Conservation (phyloP, 2,888 invertebrate genomes). For the Tenthredo livida region DNA sequence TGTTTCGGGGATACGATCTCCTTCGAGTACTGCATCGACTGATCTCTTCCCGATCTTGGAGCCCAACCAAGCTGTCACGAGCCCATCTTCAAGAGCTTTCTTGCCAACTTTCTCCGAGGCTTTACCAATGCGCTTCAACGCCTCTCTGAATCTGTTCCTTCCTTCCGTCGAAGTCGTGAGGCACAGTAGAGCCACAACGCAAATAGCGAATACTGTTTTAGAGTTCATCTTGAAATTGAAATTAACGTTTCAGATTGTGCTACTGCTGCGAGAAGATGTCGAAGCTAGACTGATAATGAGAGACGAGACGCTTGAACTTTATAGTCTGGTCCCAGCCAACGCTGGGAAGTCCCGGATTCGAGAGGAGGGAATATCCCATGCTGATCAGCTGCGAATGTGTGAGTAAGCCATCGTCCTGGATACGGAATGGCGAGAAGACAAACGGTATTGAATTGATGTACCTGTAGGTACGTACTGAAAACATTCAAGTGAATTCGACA, state of each 20-base stretch:
- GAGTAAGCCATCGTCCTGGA: neutral
- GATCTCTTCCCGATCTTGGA: conserved; percentile 39
- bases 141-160: conserved; percentile 24
- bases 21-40: neutral
- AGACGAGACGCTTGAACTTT: neutral
- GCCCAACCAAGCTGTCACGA: conserved; percentile 42
- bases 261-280: neutral
- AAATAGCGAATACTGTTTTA: conserved; percentile 28
- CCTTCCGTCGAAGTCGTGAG: conserved; percentile 24
- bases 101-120: conserved; percentile 47
- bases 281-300: conserved; percentile 24
- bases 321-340: conserved; percentile 13
- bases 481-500: neutral
- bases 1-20: neutral
- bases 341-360: conserved; percentile 28
- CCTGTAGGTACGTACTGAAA: too few relatives aligned
- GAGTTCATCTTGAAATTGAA: conserved; percentile 27
- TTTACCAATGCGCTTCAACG: conserved; percentile 34
- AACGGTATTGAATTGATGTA: neutral
- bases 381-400: neutral
- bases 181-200: conserved; percentile 30
- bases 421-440: neutral
- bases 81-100: conserved; percentile 46
- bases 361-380: conserved; percentile 1
- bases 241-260: neutral